Evolutionary conservation across 2,888 invertebrate genomes (phyloP), one percentile per base, ranked within the genome.

Genomic region (Microctonus aethiopoides): DNA sequence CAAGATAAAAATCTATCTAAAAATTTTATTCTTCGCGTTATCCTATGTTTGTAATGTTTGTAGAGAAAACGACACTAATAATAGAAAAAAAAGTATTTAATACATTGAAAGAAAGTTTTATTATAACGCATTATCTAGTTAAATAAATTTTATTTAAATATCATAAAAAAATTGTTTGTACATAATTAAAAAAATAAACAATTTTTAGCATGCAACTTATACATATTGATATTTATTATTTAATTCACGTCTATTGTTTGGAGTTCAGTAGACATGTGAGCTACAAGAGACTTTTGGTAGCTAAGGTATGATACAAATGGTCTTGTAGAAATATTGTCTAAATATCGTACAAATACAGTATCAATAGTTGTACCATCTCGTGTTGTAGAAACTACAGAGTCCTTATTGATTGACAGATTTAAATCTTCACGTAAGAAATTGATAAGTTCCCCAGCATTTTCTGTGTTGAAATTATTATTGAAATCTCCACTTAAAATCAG

Each of bases 281-380:
- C 59, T 20, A 59, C 59, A 36, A 59, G 34, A 36, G 59, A 59
- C 22, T 60, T 60, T 11, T 60, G 24, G 22, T 60, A 60, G 36
- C 24, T 60, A 36, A 39, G 36, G 60, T 60, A 60, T 60, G 60
- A 60, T 34, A 60, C 16, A 13, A 60, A 60, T 36, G 9, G 10
- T 36, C 22, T 60, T 2, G 60, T 57, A 16, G 4, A 29, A 34
- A 57, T 57, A 16, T 26, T 32, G 9, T 29, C 20, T 26, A 39
- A 36, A 36, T 22, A 60, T 60, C 60, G 34, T 34, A 22, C 20
- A 39, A 60, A 60, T 36, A 60, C 60, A 60, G 60, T 60, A 60
- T 39, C 24, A 20, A 60, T 60, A 10, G 60, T 60, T 13, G 39
- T 60, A 24, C 11, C 26, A 60, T 39, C 39, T 39, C 60, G 26